These are phyloP conservation scores for Circaetus gallicus DNA, from an alignment of 2,113 vertebrate species.

Conservation along the genomic window DNA sequence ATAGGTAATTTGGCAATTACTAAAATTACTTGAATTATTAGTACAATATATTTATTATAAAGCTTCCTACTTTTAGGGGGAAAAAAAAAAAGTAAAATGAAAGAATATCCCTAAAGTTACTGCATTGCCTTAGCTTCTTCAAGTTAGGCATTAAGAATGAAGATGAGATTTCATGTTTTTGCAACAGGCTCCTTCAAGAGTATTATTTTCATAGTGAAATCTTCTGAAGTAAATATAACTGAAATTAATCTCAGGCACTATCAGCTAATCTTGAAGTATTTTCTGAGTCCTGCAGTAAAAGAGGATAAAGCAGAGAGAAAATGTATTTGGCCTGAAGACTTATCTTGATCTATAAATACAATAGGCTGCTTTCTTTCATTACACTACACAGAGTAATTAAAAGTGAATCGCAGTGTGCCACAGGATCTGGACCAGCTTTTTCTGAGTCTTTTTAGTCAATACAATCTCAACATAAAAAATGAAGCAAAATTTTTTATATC, in stretches of 20 bases:
- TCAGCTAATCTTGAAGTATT: neutral
- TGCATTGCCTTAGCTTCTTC: neutral
- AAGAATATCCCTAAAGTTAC: neutral
- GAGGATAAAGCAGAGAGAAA: neutral
- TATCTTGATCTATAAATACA: neutral
- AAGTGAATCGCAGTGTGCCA: neutral
- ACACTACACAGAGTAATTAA: neutral
- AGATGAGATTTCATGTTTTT: neutral
- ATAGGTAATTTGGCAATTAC: neutral
- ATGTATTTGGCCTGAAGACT: neutral
- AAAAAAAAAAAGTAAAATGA: too few species aligned
- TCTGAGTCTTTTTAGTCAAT: neutral
- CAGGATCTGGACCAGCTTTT: neutral
- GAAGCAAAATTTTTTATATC: neutral
- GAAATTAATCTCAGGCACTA: neutral
- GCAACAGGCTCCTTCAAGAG: neutral
- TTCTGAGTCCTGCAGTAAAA: neutral
- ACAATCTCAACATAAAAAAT: rapidly evolving
- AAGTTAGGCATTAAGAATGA: neutral
- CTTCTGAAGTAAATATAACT: neutral
- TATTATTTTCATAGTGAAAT: neutral
- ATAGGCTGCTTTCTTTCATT: neutral
- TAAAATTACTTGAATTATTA: neutral
- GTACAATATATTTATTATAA: neutral
- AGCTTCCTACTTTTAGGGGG: neutral